Base-by-base conservation (phyloP, 2,888 invertebrate genomes). In the Fragum whitleyi region DNA sequence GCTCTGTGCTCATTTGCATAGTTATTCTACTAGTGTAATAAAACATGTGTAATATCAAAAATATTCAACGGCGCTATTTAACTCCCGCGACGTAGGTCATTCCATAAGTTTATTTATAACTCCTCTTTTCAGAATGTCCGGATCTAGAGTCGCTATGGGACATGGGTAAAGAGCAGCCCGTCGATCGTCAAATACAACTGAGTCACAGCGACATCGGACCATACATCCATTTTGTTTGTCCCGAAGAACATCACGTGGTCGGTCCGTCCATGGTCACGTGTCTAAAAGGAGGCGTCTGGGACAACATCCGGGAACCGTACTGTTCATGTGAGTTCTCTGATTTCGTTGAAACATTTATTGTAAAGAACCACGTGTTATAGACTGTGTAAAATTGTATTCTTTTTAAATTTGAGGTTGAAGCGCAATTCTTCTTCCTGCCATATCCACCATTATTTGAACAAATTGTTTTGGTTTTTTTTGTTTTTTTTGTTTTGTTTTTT, bases 281-380 rank as follows among this genome's bases (percentile, higher is more conserved):
- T 59, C 71, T 81, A 1, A 67, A 79, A 6, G 80, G 78, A 26
- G 82, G 84, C 42, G 51, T 69, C 26, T 87, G 87, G 87, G 77
- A 84, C 65, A 85, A 84, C 61, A 53, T 71, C 47, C 81, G 81
- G 11, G 70, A 77, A 62, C 87, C 87, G 16, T 77, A 61, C 19
- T 87, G 87, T 68, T 81, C 85, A 32, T 70, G 86, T 86, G 78
- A 75, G 70, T n/a, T n/a, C n/a, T n/a, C n/a, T n/a, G n/a, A n/a
- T n/a, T n/a, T n/a, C 36, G 23, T 2, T 32, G 6, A 6, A 9
- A 42, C 16, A 42, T 42, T 42, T 42, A 42, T 11, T 11, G 16
- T 42, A 42, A n/a, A n/a, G n/a, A n/a, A n/a, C n/a, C n/a, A n/a
- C n/a, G n/a, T n/a, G n/a, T n/a, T n/a, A n/a, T 73, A 28, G 3